Conservation (phyloP, 2,113 vertebrate genomes). For the Otocyon megalotis region DNA sequence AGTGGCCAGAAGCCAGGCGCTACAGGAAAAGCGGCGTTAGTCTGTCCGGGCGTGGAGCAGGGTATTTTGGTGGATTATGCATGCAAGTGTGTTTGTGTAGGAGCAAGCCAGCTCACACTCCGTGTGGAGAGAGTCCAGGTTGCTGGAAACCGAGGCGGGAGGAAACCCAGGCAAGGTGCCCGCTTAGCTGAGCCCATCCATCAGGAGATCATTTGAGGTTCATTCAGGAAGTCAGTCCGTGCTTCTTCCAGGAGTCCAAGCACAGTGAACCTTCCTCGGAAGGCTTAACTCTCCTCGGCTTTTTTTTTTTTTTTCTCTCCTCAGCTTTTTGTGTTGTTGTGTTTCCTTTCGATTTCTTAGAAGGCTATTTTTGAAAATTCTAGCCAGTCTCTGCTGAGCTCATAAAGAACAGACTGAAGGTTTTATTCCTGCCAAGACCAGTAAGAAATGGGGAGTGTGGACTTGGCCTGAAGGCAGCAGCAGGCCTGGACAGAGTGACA, state of each 20-base stretch:
- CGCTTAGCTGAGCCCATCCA: background rate
- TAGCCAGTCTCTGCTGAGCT: constrained; percentile 48
- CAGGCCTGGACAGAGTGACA: background rate
- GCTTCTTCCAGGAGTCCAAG: constrained; percentile 36
- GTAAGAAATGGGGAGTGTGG: background rate
- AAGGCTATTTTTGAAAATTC: constrained; percentile 72
- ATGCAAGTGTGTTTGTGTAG: background rate
- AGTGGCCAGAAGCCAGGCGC: constrained; percentile 40
- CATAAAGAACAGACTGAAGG: constrained; percentile 63
- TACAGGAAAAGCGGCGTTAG: background rate
- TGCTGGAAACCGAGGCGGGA: background rate
- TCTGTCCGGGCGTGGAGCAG: background rate
- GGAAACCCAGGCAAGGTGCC: constrained; percentile 40
- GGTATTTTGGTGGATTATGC: background rate
- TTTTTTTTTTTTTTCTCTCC: constrained; percentile 29
- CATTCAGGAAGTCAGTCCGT: constrained; percentile 33
- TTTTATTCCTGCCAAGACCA: constrained; percentile 49
- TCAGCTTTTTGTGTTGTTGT: background rate
- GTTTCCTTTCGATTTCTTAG: constrained; percentile 72
- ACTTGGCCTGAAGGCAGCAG: background rate
- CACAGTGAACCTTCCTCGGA: background rate
- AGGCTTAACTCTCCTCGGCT: background rate
- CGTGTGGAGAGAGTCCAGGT: constrained; percentile 58
- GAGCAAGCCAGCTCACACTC: constrained; percentile 15
- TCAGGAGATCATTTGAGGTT: constrained; percentile 32